phyloP scores from a whole-genome alignment of 2,888 invertebrate species.

The Eilema sororculum region DNA sequence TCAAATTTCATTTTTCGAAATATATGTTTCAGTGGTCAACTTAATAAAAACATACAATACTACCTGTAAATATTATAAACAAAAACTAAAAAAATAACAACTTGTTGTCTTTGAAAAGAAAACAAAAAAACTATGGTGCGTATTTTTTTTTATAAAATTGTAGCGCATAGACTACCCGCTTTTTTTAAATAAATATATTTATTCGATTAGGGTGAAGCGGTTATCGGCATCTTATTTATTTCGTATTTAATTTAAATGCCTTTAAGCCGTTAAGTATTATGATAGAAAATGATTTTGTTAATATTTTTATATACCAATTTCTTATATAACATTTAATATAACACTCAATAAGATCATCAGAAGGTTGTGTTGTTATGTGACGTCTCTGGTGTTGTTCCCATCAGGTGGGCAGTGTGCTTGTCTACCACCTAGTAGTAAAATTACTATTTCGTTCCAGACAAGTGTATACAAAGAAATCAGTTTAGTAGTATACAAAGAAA shows the following conservation, averaged over 20 bases:
- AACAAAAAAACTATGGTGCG: slow-evolving; percentile 42
- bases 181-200: slow-evolving; percentile 40
- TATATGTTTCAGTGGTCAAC: neutral
- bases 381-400: too few species aligned
- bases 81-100: slow-evolving; percentile 6
- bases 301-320: slow-evolving; percentile 12
- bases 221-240: slow-evolving; percentile 40
- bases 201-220: slow-evolving; percentile 40
- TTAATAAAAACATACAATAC: neutral
- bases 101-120: slow-evolving; percentile 44
- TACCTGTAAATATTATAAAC: neutral
- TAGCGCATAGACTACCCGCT: slow-evolving; percentile 41
- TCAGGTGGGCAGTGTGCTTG: too few species aligned
- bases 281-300: slow-evolving; percentile 27
- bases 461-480: too few species aligned
- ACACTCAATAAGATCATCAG: too few species aligned
- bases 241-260: slow-evolving; percentile 43
- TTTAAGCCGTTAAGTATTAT: slow-evolving; percentile 42
- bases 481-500: too few species aligned
- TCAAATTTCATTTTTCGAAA: neutral
- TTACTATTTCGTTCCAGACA: too few species aligned
- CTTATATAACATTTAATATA: neutral
- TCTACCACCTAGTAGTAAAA: neutral
- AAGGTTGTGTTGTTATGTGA: neutral
- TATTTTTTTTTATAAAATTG: slow-evolving; percentile 45